Conservation (phyloP, 2,888 invertebrate genomes). For the Cheilosia soror region DNA sequence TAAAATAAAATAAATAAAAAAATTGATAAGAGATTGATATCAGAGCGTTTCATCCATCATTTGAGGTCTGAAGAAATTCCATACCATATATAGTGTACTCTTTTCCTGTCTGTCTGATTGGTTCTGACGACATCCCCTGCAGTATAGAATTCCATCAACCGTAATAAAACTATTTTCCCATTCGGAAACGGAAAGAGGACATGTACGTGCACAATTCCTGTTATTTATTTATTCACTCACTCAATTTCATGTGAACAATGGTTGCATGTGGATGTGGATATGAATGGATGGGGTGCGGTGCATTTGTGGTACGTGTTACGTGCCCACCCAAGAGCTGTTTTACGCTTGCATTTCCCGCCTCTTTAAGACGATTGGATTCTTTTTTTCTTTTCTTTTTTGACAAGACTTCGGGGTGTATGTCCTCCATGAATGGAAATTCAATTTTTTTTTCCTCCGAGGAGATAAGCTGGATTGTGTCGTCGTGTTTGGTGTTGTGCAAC, state of each 20-base stretch:
- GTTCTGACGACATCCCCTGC: conserved; percentile 34
- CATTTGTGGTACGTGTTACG: conserved; percentile 46
- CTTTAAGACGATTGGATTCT: conserved; percentile 49
- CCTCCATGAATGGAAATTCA: conserved; percentile 48
- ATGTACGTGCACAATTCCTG: conserved; percentile 60
- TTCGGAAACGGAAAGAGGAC: conserved; percentile 52
- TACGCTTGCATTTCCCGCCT: conserved; percentile 14
- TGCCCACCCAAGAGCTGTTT: conserved; percentile 21
- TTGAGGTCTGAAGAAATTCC: conserved; percentile 36
- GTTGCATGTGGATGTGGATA: conserved; percentile 21
- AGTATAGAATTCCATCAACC: conserved; percentile 59
- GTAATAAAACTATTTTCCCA: conserved; percentile 63
- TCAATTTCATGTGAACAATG: conserved; percentile 70
- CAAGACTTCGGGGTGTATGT: conserved; percentile 22
- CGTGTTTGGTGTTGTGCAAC: not conserved
- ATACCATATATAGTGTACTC: not conserved
- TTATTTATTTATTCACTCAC: conserved; percentile 71
- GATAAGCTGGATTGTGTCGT: conserved; percentile 34
- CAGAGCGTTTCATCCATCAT: conserved; percentile 56
- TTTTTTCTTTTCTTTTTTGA: conserved; percentile 43
- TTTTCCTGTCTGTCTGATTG: conserved; percentile 37
- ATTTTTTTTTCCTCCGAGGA: conserved; percentile 38
- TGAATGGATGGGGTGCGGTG: conserved; percentile 19
- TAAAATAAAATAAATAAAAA: conserved; percentile 30
- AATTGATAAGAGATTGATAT: conserved; percentile 50